Conservation (phyloP, 2,888 invertebrate species). For the Ornithoptera priamus region DNA sequence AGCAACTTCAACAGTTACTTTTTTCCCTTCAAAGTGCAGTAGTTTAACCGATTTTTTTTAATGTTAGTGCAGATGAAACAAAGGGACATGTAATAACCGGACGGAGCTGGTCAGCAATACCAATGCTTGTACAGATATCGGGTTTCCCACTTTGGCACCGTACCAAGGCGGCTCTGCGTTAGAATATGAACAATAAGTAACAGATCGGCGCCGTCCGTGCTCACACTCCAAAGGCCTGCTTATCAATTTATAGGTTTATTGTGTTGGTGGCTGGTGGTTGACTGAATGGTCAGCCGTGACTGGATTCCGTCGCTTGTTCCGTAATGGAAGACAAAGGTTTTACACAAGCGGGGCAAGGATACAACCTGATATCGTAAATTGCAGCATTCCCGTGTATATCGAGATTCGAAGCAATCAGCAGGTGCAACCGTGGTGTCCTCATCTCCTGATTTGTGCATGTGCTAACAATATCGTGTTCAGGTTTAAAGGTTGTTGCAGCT, state of each 20-base stretch:
- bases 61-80: too few relatives aligned
- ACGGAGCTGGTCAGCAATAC: constrained; percentile 4
- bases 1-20: too few relatives aligned
- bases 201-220: constrained; percentile 27
- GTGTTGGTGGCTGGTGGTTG: constrained; percentile 19
- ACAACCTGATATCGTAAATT: too few relatives aligned
- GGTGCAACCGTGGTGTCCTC: too few relatives aligned
- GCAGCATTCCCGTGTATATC: too few relatives aligned
- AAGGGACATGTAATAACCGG: background rate
- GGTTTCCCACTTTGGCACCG: constrained; percentile 26
- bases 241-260: constrained; percentile 30
- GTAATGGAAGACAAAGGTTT: background rate
- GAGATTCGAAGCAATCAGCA: too few relatives aligned
- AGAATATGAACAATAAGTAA: constrained; percentile 29
- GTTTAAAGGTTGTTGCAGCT: too few relatives aligned
- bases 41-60: too few relatives aligned
- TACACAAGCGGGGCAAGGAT: too few relatives aligned
- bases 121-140: constrained; percentile 11
- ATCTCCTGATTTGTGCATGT: too few relatives aligned
- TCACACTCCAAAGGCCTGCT: constrained; percentile 20
- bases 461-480: too few relatives aligned
- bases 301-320: background rate
- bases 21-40: too few relatives aligned
- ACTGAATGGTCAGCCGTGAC: constrained; percentile 28
- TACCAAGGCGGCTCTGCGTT: constrained; percentile 26